Base-by-base conservation (phyloP, 2,888 invertebrate genomes). In the Drosophila bunnanda region DNA sequence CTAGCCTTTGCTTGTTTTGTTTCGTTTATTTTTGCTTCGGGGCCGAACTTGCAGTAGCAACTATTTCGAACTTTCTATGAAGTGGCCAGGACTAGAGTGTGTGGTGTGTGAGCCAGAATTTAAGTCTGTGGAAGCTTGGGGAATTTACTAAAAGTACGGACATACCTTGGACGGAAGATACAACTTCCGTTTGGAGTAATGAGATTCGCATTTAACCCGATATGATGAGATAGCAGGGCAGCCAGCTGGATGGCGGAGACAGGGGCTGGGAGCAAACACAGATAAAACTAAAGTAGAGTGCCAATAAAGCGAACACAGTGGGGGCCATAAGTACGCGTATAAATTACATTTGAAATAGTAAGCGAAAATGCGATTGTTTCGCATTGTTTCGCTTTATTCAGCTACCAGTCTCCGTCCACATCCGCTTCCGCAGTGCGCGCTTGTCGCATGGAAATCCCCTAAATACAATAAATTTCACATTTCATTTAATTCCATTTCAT, bases 401-500 rank as follows among this genome's bases (percentile, higher is more conserved):
- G 50, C 32, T 10, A 34, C 62, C 22, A 46, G 25, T 28, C 48
- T 28, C 39, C n/a, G 50, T 64, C 48, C 30, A 20, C 62, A 39
- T 60, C 62, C 62, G 30, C 38, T 44, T 61, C 43, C 58, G 58
- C 34, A 28, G 53, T 25, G 25, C 25, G 62, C 36, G 52, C 41
- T 80, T 65, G 66, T 82, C 79, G 82, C 78, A 72, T 65, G 73
- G 59, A 85, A 85, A 89, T 88, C 82, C 80, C 80, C 87, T 78
- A 89, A 89, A 89, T 80, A 78, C 89, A 89, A 88, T 89, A 89
- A 88, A 89, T 90, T 89, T 88, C 84, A 86, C 86, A 86, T 86
- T 88, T 88, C 86, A 88, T 90, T 89, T 79, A 82, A 82, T 82
- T 82, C 88, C 82, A 85, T 86, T 89, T 89, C 88, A 86, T 89